Percentiles rank a stretch among this genome's conserved stretches.
These are phyloP conservation scores for Astropecten irregularis DNA, from an alignment of 53 echinoderm and acorn worm genomes.

Conservation along the genomic window DNA sequence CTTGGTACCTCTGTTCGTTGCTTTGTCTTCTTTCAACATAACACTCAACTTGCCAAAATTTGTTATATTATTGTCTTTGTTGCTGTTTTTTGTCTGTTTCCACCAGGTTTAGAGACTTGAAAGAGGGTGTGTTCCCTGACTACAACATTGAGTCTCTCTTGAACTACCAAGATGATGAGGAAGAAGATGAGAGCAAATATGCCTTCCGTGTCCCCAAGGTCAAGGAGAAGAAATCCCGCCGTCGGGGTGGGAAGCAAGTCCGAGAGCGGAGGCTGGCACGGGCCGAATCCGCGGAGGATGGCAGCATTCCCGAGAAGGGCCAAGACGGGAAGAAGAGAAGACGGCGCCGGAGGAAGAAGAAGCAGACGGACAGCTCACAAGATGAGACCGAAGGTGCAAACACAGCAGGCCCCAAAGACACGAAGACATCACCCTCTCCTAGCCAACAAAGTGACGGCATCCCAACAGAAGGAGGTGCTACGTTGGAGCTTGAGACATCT, in stretches of 20 bases:
- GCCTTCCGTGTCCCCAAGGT: not conserved
- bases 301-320: constrained; percentile 7
- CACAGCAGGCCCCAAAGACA: not conserved
- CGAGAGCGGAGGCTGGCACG: constrained; percentile 37
- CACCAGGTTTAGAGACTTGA: constrained; percentile 69
- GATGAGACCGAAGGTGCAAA: not conserved
- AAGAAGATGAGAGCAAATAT: constrained; percentile 23
- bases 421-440: not conserved
- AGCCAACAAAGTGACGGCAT: not conserved
- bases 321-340: constrained; percentile 41
- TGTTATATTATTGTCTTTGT: too few relatives aligned
- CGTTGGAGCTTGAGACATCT: not conserved
- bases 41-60: too few relatives aligned
- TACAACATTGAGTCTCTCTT: constrained; percentile 63
- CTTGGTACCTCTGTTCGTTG: too few relatives aligned
- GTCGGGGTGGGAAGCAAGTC: constrained; percentile 36
- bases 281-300: constrained; percentile 14
- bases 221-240: constrained; percentile 46
- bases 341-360: constrained; percentile 29
- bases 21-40: too few relatives aligned
- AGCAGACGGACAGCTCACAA: not conserved
- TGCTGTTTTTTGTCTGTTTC: too few relatives aligned
- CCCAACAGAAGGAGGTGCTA: not conserved
- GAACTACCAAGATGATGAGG: constrained; percentile 59
- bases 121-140: constrained; percentile 77